Percentiles rank a stretch among this genome's conserved stretches.
Evolutionary conservation across 1,140 invertebrate genomes (phyloP).

Genomic region (Drosophila yakuba): DNA sequence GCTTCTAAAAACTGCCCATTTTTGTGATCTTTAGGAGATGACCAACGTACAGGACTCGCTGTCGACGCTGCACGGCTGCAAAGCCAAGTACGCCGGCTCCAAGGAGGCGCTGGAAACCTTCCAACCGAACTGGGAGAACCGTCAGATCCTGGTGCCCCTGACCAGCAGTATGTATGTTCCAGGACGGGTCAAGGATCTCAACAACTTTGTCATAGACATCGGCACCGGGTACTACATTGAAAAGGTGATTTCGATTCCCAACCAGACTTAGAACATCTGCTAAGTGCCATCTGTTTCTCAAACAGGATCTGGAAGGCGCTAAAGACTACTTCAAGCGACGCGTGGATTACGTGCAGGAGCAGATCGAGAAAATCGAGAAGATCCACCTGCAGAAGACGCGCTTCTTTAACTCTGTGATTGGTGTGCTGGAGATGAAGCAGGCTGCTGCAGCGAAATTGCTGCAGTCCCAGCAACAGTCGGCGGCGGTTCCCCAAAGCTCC

Average conservation of each 20-base stretch:
- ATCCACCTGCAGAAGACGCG: conserved; percentile 94
- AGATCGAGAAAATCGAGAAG: conserved; percentile 96
- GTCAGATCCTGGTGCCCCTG: conserved; percentile 94
- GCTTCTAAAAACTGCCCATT: conserved; percentile 34
- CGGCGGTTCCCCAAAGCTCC: conserved; percentile 33
- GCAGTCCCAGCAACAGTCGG: conserved; percentile 68
- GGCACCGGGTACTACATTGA: conserved; percentile 98
- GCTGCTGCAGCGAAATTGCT: conserved; percentile 65
- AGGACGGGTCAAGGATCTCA: conserved; percentile 92
- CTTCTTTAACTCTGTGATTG: conserved; percentile 91
- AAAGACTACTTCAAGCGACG: conserved; percentile 97
- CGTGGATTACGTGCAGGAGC: conserved; percentile 95
- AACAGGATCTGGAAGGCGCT: conserved; percentile 90
- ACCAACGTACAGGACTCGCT: conserved; percentile 94
- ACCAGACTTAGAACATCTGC: neutral
- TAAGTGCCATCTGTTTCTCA: conserved; percentile 34
- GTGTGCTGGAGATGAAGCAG: conserved; percentile 89
- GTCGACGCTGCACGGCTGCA: conserved; percentile 94
- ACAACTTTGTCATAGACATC: conserved; percentile 95
- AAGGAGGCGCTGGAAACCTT: conserved; percentile 93
- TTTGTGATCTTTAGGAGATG: conserved; percentile 88
- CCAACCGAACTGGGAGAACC: conserved; percentile 89
- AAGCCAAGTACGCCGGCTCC: conserved; percentile 95
- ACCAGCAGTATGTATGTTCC: conserved; percentile 98
- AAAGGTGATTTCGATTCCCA: conserved; percentile 86